Conservation (phyloP, 2,797 vertebrate species). For the Pitangus sulphuratus region DNA sequence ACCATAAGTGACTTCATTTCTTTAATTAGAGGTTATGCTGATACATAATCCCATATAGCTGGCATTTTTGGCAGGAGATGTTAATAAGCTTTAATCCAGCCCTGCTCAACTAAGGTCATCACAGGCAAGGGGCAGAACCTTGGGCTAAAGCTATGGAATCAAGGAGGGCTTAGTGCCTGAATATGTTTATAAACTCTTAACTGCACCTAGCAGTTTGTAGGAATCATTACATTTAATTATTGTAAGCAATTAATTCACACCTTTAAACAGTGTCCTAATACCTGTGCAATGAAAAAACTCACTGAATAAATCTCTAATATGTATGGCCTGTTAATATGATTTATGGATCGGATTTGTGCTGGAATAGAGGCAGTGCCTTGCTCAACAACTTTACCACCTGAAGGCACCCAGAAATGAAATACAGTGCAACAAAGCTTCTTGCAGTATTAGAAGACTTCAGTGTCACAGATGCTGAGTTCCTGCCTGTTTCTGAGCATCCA, state of each 20-base stretch:
- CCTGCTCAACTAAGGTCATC: accelerated
- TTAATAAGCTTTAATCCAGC: background rate
- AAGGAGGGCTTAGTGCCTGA: background rate
- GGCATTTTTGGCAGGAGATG: background rate
- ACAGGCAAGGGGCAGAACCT: background rate
- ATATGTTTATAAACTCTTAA: background rate
- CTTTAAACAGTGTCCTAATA: background rate
- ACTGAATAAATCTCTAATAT: background rate
- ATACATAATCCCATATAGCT: background rate
- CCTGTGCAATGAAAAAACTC: background rate
- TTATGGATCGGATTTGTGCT: background rate
- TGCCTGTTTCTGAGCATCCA: accelerated
- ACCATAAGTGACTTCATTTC: background rate
- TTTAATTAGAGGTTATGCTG: background rate
- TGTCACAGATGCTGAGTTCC: background rate
- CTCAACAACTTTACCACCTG: background rate
- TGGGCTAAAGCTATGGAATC: background rate
- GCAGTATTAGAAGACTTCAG: background rate
- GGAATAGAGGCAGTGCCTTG: background rate
- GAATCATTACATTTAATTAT: background rate
- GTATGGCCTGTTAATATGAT: background rate
- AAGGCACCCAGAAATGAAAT: background rate
- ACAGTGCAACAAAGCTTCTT: background rate
- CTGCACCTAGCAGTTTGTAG: background rate
- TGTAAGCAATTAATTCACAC: background rate